Base-by-base conservation (phyloP, 92 coral and sea anemone genomes). In the Parazoanthus swiftii region DNA sequence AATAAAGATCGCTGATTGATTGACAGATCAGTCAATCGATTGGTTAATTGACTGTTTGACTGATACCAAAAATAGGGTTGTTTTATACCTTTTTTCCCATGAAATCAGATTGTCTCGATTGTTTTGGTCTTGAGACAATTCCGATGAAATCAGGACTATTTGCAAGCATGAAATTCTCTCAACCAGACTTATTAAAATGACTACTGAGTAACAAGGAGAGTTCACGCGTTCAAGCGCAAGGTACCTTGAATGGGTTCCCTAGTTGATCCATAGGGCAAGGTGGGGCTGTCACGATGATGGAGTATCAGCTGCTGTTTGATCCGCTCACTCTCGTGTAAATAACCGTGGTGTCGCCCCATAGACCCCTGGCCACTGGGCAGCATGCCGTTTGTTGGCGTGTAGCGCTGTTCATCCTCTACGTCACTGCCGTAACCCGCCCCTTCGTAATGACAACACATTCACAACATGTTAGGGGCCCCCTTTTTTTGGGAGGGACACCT, bases 231-330 rank as follows among this genome's bases (percentile, higher is more conserved):
- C 11, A 65, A 14, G 37, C 23, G 38, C 48, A 82, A 21, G 35
- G 77, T 88, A 95, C 98, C 98, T 95, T 94, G 98, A 80, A 95
- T 89, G 81, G 86, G 86, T 70, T 83, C 86, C 29, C 78, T 68
- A n/a, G 51, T 39, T 70, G 77, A 39, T 25, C 86, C 67, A 70
- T 92, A 95, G 5, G 98, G 91, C 78, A 92, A 88, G 51, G 92
- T 86, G 23, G 95, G 93, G 39, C 98, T 93, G 90, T 93, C 94
- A 20, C 95, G 91, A 79, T 95, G 98, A 35, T 93, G 95, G 74
- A 80, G 90, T 39, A 89, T 81, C 88, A 91, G 58, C 73, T 93
- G 95, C 68, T 91, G 93, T 85, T 93, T 91, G 77, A 95, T 43
- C 26, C 93, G 94, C 85, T 95, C 94, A 67, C 78, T 88, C 38